Percentiles rank a stretch among this genome's conserved stretches.
These are phyloP conservation scores for Nibea coibor DNA, from an alignment of 2,113 vertebrate species.

Conservation along the genomic window DNA sequence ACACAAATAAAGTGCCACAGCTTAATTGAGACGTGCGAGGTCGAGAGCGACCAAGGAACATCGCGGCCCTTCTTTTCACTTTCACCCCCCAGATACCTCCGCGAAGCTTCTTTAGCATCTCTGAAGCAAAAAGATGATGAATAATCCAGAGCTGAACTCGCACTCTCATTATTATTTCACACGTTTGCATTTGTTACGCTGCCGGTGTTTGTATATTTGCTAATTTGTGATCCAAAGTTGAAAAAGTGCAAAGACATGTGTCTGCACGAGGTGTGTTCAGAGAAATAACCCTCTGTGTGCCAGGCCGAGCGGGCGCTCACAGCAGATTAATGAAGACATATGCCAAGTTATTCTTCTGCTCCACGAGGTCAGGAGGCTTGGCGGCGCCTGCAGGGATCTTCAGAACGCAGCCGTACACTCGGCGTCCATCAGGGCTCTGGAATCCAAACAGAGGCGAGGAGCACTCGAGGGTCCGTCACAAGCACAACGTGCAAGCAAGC, in stretches of 20 bases:
- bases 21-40: constrained; percentile 58
- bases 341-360: constrained; percentile 4
- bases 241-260: constrained; percentile 4
- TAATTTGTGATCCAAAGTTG: not conserved
- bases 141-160: constrained; percentile 5
- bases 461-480: constrained; percentile 26
- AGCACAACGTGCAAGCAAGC: not conserved
- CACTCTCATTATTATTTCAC: not conserved
- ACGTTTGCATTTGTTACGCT: constrained; percentile 8
- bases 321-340: constrained; percentile 23
- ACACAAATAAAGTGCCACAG: constrained; percentile 33
- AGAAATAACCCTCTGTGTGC: constrained; percentile 19
- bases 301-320: constrained; percentile 12
- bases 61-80: constrained; percentile 10
- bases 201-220: constrained; percentile 8
- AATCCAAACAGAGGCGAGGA: constrained; percentile 43
- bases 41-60: constrained; percentile 43
- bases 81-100: constrained; percentile 6
- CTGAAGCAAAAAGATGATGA: constrained; percentile 28
- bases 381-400: constrained; percentile 44
- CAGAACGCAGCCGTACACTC: constrained; percentile 31
- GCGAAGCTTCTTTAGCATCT: not conserved
- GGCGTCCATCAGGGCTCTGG: constrained; percentile 13
- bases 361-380: constrained; percentile 54
- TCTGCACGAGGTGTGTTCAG: constrained; percentile 29